Evolutionary conservation across 2,888 invertebrate genomes (phyloP).

Genomic region (Reticulitermes lucifugus): DNA sequence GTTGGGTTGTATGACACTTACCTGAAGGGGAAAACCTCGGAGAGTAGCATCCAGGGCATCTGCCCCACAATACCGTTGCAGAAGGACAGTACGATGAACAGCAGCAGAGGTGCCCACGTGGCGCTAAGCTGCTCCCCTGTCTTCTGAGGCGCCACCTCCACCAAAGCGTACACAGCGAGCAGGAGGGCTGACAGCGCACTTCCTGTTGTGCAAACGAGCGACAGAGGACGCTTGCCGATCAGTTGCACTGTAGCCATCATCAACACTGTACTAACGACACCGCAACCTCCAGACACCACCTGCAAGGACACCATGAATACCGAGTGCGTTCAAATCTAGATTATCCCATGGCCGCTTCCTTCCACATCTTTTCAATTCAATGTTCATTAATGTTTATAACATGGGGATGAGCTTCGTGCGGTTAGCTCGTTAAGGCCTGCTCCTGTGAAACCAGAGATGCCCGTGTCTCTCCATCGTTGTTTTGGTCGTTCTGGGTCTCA

Average conservation of each 20-base stretch:
- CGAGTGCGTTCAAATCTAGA: no score
- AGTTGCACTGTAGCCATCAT: slow-evolving; percentile 30
- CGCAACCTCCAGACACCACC: slow-evolving; percentile 29
- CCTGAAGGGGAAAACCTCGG: slow-evolving; percentile 63
- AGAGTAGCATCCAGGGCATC: slow-evolving; percentile 69
- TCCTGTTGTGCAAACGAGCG: slow-evolving; percentile 3
- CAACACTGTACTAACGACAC: slow-evolving; percentile 1
- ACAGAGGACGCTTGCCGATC: slow-evolving; percentile 18
- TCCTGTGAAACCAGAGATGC: no score
- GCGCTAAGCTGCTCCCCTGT: background rate
- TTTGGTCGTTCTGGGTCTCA: no score
- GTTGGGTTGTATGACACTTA: slow-evolving; percentile 49
- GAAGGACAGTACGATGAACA: slow-evolving; percentile 64
- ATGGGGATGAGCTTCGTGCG: no score
- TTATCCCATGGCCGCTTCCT: no score
- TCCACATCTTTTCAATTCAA: no score
- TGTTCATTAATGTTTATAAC: no score
- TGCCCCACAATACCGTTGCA: slow-evolving; percentile 63
- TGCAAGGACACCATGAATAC: no score
- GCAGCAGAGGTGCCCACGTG: slow-evolving; percentile 59
- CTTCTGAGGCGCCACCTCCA: background rate
- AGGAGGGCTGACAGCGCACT: slow-evolving; percentile 22
- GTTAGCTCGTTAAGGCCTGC: no score
- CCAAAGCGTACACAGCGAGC: background rate
- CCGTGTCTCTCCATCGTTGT: no score